phyloP scores from a whole-genome alignment of 2,113 vertebrate genomes.

The Cyprinus carpio region DNA sequence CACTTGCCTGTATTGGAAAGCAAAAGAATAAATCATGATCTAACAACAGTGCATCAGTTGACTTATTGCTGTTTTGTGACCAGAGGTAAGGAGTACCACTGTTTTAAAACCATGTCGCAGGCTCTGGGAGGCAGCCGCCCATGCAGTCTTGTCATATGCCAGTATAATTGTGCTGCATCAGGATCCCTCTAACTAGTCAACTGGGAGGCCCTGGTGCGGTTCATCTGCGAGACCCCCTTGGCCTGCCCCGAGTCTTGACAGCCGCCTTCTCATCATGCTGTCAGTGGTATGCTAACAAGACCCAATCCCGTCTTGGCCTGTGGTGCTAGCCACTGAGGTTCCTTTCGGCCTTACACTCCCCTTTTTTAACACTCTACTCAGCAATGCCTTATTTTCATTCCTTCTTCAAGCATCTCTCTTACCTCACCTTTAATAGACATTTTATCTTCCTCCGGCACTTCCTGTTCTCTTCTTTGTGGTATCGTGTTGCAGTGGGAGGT shows the following conservation, averaged over 20 bases:
- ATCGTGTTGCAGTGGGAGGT: slow-evolving; percentile 29
- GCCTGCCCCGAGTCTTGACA: slow-evolving; percentile 84
- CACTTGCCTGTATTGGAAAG: slow-evolving; percentile 80
- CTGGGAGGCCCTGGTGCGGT: slow-evolving; percentile 83
- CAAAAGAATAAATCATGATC: slow-evolving; percentile 95
- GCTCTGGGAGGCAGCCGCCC: slow-evolving; percentile 85
- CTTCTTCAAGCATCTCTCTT: slow-evolving; percentile 35
- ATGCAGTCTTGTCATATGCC: slow-evolving; percentile 93
- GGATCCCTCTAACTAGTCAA: slow-evolving; percentile 92
- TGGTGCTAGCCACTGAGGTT: slow-evolving; percentile 78
- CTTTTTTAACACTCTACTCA: slow-evolving; percentile 30
- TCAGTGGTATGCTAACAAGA: slow-evolving; percentile 96
- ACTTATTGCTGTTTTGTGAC: slow-evolving; percentile 93
- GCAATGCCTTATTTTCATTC: slow-evolving; percentile 43
- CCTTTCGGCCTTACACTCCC: slow-evolving; percentile 74
- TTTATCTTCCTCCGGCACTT: slow-evolving; percentile 43
- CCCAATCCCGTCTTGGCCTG: slow-evolving; percentile 76
- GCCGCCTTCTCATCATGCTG: slow-evolving; percentile 90
- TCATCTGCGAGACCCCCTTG: slow-evolving; percentile 71
- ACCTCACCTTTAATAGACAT: slow-evolving; percentile 54
- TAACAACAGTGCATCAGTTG: slow-evolving; percentile 90
- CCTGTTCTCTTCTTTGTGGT: slow-evolving; percentile 60
- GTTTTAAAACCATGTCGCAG: slow-evolving; percentile 83
- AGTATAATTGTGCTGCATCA: slow-evolving; percentile 89
- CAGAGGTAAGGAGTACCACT: slow-evolving; percentile 82